A percentile compares a stretch with the other conserved stretches of the same genome.
Conservation (phyloP, 2,888 invertebrate species). For the Ormyrus labotus region DNA sequence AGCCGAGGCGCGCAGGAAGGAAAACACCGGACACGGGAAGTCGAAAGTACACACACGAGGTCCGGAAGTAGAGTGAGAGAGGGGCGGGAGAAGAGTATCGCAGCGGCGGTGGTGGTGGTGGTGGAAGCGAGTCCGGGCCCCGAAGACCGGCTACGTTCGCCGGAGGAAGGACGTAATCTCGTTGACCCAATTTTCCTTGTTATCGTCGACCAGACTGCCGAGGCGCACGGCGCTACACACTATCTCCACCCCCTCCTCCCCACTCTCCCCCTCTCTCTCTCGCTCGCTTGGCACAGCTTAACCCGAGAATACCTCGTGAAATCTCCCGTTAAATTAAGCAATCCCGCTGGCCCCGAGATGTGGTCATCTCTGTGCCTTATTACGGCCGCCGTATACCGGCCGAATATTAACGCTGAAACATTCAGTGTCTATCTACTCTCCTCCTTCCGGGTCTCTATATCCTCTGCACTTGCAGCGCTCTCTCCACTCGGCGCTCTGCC, state of each 20-base stretch:
- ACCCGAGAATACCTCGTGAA: slow-evolving; percentile 57
- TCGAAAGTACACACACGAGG: slow-evolving; percentile 21
- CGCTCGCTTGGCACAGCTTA: slow-evolving; percentile 29
- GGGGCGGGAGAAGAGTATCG: neutral
- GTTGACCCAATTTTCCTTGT: slow-evolving; percentile 63
- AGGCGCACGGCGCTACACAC: slow-evolving; percentile 24
- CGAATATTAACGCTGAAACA: slow-evolving; percentile 54
- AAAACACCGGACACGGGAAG: slow-evolving; percentile 32
- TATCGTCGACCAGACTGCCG: slow-evolving; percentile 57
- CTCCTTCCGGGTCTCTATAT: neutral
- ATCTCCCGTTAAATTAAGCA: slow-evolving; percentile 60
- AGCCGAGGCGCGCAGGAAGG: slow-evolving; percentile 12
- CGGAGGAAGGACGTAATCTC: slow-evolving; percentile 58
- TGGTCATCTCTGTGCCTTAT: slow-evolving; percentile 51
- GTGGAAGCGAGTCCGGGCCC: neutral
- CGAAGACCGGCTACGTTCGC: slow-evolving; percentile 6
- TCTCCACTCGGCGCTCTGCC: slow-evolving; percentile 19
- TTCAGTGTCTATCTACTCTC: slow-evolving; percentile 44
- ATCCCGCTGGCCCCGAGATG: slow-evolving; percentile 39
- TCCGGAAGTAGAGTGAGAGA: neutral
- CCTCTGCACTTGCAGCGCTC: too few species aligned
- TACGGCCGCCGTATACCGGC: slow-evolving; percentile 26
- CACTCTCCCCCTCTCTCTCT: slow-evolving; percentile 3
- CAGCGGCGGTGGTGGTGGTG: too few species aligned
- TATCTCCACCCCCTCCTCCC: neutral